Conservation (phyloP, 2,888 invertebrate genomes). For the Aporophyla lueneburgensis region DNA sequence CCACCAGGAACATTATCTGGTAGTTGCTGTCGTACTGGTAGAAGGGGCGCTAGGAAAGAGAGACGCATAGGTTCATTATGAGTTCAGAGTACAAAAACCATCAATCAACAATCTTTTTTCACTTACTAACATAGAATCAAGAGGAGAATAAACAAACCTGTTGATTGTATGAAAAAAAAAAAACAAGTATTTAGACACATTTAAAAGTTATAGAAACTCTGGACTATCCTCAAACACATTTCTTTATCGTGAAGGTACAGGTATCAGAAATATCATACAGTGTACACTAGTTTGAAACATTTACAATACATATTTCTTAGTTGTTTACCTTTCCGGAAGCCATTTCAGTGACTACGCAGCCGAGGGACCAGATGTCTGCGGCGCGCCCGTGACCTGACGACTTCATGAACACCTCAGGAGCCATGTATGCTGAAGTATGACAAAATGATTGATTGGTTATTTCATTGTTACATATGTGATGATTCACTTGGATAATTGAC, state of each 20-base stretch:
- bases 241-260: neutral
- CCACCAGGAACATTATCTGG: constrained; percentile 99
- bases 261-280: neutral
- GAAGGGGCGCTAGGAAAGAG: constrained; percentile 94
- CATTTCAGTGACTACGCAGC: constrained; percentile 99
- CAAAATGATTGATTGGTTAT: neutral
- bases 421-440: constrained; percentile 96
- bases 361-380: constrained; percentile 98
- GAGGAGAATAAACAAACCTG: neutral
- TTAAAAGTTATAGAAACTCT: neutral
- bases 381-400: constrained; percentile 97
- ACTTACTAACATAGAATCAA: neutral
- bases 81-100: neutral
- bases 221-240: neutral
- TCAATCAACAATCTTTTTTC: neutral
- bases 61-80: neutral
- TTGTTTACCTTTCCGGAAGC: constrained; percentile 95
- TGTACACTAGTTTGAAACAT: neutral
- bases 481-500: too few species aligned
- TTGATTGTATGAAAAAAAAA: neutral
- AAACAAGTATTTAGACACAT: neutral
- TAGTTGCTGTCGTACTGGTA: constrained; percentile 97
- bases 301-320: neutral
- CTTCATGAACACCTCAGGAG: constrained; percentile 98
- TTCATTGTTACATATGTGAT: neutral